A percentile compares a stretch with the other conserved stretches of the same genome.
Conservation (phyloP, 2,797 vertebrate species). For the Streptopelia turtur region DNA sequence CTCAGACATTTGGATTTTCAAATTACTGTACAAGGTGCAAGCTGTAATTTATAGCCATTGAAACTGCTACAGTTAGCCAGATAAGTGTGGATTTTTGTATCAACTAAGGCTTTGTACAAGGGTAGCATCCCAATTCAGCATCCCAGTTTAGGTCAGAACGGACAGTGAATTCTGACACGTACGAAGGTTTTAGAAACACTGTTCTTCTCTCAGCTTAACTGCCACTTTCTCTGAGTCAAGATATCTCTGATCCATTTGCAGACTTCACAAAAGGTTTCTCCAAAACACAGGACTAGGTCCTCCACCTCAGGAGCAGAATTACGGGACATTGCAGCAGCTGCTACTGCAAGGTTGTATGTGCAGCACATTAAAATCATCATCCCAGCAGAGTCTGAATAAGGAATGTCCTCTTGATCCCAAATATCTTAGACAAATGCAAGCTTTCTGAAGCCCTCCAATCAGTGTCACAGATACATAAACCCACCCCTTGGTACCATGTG, state of each 20-base stretch:
- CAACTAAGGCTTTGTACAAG: background rate
- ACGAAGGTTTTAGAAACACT: background rate
- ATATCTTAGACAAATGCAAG: slow-evolving; percentile 24
- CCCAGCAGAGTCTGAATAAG: background rate
- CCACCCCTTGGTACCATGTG: background rate
- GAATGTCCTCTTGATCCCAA: slow-evolving; percentile 3
- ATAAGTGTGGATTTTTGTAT: background rate
- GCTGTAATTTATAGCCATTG: background rate
- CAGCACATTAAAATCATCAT: background rate
- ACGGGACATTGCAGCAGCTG: background rate
- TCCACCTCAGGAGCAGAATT: background rate
- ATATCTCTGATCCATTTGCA: background rate
- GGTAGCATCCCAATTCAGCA: background rate
- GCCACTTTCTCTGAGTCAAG: background rate
- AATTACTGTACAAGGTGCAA: background rate
- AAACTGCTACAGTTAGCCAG: background rate
- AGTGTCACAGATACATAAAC: background rate
- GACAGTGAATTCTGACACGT: background rate
- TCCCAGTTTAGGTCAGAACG: background rate
- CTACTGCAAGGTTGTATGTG: background rate
- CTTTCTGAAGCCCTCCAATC: background rate
- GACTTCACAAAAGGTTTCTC: background rate
- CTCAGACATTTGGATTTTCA: background rate
- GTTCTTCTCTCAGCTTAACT: background rate
- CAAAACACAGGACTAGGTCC: background rate